A percentile compares a stretch with the other conserved stretches of the same genome.
phyloP scores from a whole-genome alignment of 2,113 vertebrate genomes.

The Polypterus senegalus region DNA sequence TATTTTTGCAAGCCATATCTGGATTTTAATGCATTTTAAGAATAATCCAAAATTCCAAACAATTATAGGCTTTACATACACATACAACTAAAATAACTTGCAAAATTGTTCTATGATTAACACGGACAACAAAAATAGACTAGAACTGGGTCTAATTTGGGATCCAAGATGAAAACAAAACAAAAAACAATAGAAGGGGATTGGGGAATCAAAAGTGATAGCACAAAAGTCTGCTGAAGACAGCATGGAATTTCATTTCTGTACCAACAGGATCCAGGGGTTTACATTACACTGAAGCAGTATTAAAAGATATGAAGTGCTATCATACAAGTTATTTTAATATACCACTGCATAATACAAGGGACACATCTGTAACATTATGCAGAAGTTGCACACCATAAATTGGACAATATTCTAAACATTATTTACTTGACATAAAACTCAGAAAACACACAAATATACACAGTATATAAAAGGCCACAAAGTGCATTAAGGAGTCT shows the following conservation, averaged over 20 bases:
- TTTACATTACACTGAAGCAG: conserved; percentile 2
- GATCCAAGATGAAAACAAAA: too few relatives aligned
- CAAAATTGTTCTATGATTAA: too few relatives aligned
- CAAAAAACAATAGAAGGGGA: too few relatives aligned
- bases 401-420: conserved; percentile 19
- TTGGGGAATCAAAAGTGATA: too few relatives aligned
- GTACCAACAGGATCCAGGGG: not conserved
- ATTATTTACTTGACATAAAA: conserved; percentile 34
- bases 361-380: conserved; percentile 44
- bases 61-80: too few relatives aligned
- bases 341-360: conserved; percentile 52
- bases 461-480: conserved; percentile 56
- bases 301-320: conserved; percentile 29
- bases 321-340: conserved; percentile 27
- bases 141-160: too few relatives aligned
- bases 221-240: too few relatives aligned
- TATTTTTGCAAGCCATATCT: too few relatives aligned
- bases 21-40: too few relatives aligned
- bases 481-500: conserved; percentile 67
- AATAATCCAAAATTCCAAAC: too few relatives aligned
- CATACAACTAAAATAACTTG: too few relatives aligned
- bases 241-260: not conserved
- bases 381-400: conserved; percentile 47
- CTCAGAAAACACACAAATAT: conserved; percentile 30
- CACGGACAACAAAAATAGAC: too few relatives aligned